Evolutionary conservation across 2,797 vertebrate species (phyloP).

Genomic region (Momotus momota): DNA sequence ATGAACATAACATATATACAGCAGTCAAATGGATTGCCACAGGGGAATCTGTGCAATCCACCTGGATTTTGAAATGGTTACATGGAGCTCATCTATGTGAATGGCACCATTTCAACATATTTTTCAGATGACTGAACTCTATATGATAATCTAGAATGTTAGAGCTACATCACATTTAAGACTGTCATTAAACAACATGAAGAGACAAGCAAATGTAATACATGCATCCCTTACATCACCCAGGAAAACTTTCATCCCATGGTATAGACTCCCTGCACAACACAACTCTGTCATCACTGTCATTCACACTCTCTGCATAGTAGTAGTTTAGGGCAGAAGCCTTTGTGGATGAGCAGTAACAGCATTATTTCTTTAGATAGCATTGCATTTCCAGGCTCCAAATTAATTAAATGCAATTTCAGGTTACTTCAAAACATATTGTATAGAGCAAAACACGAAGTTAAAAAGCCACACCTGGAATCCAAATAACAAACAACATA

Average conservation of each 20-base stretch:
- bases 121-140: background rate
- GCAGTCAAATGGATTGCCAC: background rate
- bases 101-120: background rate
- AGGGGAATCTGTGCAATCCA: background rate
- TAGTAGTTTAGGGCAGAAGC: background rate
- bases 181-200: background rate
- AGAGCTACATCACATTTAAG: background rate
- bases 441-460: background rate
- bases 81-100: background rate
- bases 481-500: background rate
- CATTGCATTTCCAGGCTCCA: background rate
- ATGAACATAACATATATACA: background rate
- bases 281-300: background rate
- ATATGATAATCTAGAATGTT: background rate
- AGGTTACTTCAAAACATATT: background rate
- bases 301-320: background rate
- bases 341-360: background rate
- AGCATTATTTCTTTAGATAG: background rate
- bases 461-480: background rate
- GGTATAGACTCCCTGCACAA: background rate
- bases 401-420: background rate
- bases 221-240: background rate
- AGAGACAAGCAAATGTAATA: background rate
- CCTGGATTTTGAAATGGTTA: background rate
- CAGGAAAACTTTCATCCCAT: background rate